Evolutionary conservation across 2,113 vertebrate species (phyloP).

Genomic region (Sclerurus mexicanus): DNA sequence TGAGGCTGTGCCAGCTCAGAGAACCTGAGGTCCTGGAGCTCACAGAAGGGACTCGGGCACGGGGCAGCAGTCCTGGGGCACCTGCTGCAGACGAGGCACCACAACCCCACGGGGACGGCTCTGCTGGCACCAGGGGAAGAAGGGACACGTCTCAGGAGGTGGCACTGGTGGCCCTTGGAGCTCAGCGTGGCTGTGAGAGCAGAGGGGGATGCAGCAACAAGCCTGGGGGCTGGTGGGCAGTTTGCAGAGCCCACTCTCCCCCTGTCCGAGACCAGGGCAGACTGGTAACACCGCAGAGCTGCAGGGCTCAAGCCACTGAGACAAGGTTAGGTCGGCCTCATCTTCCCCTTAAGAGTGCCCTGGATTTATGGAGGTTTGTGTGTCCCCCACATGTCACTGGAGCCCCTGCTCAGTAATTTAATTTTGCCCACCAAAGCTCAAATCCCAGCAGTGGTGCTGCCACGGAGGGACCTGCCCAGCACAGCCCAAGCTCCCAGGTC

Average conservation of each 20-base stretch:
- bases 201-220: not conserved
- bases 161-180: not conserved
- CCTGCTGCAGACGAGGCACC: too few relatives aligned
- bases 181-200: not conserved
- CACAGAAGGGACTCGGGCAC: not conserved
- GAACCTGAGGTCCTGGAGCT: not conserved
- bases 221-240: not conserved
- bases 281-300: not conserved
- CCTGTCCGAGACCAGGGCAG: not conserved
- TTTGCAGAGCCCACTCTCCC: not conserved
- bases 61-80: not conserved
- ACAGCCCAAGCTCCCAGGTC: not conserved
- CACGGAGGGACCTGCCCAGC: not conserved
- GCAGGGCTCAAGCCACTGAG: not conserved
- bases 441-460: not conserved
- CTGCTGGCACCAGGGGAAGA: not conserved
- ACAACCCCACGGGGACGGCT: not conserved
- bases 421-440: not conserved
- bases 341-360: not conserved
- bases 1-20: not conserved
- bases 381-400: not conserved
- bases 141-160: rapidly evolving
- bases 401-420: not conserved
- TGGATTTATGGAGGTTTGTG: not conserved
- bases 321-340: not conserved